These are phyloP conservation scores for Oxystoma pomonae DNA, from an alignment of 2,888 invertebrate genomes.

Conservation along the genomic window DNA sequence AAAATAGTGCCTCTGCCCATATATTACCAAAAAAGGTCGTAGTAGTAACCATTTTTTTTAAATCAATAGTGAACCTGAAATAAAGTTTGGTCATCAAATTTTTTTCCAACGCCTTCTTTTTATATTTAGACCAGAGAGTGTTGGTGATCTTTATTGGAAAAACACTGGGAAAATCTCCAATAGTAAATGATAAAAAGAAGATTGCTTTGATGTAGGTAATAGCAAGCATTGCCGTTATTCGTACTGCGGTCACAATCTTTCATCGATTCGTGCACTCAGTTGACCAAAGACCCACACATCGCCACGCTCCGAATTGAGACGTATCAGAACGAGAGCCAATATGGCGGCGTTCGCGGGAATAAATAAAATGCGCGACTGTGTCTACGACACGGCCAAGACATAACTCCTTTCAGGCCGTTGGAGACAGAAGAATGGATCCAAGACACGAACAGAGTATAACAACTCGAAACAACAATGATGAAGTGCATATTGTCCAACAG, in stretches of 20 bases:
- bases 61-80: too few species aligned
- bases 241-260: conserved; percentile 31
- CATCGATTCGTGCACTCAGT: conserved; percentile 31
- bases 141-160: too few species aligned
- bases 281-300: conserved; percentile 27
- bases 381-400: conserved; percentile 41
- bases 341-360: conserved; percentile 30
- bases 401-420: conserved; percentile 40
- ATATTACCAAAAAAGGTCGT: too few species aligned
- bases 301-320: conserved; percentile 31
- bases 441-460: conserved; percentile 41
- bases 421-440: conserved; percentile 44
- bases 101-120: too few species aligned
- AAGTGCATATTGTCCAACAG: conserved; percentile 34
- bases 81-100: too few species aligned
- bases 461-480: conserved; percentile 35
- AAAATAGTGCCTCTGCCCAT: too few species aligned
- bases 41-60: too few species aligned
- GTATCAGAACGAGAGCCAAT: conserved; percentile 31
- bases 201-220: conserved; percentile 34
- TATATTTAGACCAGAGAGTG: too few species aligned
- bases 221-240: conserved; percentile 29
- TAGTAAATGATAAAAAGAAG: too few species aligned
- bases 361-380: conserved; percentile 37
- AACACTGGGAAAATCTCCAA: too few species aligned